phyloP scores from a whole-genome alignment of 1,140 invertebrate species.

The Caenorhabditis briggsae region DNA sequence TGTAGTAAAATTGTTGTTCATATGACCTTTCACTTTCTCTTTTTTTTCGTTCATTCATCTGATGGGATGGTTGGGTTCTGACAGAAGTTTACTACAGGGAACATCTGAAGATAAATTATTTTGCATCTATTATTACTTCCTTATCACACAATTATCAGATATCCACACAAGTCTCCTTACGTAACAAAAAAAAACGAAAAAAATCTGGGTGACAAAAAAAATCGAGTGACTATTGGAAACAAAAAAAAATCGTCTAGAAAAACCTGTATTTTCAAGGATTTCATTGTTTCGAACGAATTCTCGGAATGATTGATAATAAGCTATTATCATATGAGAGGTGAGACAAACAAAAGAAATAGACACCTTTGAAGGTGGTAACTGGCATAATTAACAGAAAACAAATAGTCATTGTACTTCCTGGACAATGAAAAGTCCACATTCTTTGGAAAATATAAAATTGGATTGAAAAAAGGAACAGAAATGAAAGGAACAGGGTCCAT shows the following conservation, averaged over 20 bases:
- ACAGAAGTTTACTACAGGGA: neutral
- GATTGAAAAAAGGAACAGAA: neutral
- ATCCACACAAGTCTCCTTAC: slow-evolving; percentile 1
- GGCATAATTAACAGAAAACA: neutral
- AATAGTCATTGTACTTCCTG: neutral
- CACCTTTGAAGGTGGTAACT: neutral
- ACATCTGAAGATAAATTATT: neutral
- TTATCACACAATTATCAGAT: slow-evolving; percentile 3
- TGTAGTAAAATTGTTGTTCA: neutral
- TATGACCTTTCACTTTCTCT: slow-evolving; percentile 47
- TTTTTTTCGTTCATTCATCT: neutral
- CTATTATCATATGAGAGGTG: neutral
- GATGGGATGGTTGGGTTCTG: neutral
- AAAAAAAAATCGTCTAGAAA: slow-evolving; percentile 2
- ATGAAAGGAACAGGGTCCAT: neutral
- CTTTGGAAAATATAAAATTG: neutral
- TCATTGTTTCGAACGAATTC: slow-evolving; percentile 8
- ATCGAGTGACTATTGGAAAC: neutral
- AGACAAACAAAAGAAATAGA: slow-evolving; percentile 6
- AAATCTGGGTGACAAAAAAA: neutral
- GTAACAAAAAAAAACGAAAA: slow-evolving; percentile 5
- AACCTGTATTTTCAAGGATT: slow-evolving; percentile 8
- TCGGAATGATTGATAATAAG: slow-evolving; percentile 1
- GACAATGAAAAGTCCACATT: neutral
- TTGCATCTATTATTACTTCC: slow-evolving; percentile 24